Evolutionary conservation across 2,888 invertebrate species (phyloP).

Genomic region (Phalera bucephala): DNA sequence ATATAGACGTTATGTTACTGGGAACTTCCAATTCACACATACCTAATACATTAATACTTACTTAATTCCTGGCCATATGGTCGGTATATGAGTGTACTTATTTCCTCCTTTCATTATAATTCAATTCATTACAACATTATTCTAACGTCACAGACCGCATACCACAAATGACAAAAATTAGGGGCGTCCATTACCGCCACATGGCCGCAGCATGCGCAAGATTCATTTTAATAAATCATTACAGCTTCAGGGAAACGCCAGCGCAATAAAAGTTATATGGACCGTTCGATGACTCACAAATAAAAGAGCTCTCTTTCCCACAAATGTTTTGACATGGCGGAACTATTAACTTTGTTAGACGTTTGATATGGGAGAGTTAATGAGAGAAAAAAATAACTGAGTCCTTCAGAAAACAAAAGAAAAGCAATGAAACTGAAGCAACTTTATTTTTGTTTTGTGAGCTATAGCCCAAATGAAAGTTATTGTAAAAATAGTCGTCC

Average conservation of each 20-base stretch:
- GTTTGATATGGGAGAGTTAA: conserved; percentile 8
- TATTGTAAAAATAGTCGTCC: no score
- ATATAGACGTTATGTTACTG: no score
- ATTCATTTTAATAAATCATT: conserved; percentile 47
- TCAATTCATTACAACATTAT: no score
- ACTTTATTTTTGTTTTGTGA: no score
- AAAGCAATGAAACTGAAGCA: no score
- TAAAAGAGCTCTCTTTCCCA: conserved; percentile 34
- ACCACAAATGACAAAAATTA: conserved; percentile 9
- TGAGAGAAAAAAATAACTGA: neutral
- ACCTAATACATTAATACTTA: no score
- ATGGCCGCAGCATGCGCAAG: conserved; percentile 44
- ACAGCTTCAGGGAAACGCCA: conserved; percentile 47
- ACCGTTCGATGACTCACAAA: conserved; percentile 33
- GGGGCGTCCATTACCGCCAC: conserved; percentile 26
- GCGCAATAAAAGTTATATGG: conserved; percentile 49
- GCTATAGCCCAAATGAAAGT: no score
- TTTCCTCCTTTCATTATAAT: no score
- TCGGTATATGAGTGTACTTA: no score
- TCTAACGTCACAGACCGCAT: neutral
- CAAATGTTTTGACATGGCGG: conserved; percentile 28
- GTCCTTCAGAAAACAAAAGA: neutral
- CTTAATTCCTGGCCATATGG: no score
- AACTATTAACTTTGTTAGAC: conserved; percentile 21
- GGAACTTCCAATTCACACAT: no score